Percentiles rank a stretch among this genome's conserved stretches.
Evolutionary conservation across 1,140 invertebrate species (phyloP).

Genomic region (Pteromalus puparum): DNA sequence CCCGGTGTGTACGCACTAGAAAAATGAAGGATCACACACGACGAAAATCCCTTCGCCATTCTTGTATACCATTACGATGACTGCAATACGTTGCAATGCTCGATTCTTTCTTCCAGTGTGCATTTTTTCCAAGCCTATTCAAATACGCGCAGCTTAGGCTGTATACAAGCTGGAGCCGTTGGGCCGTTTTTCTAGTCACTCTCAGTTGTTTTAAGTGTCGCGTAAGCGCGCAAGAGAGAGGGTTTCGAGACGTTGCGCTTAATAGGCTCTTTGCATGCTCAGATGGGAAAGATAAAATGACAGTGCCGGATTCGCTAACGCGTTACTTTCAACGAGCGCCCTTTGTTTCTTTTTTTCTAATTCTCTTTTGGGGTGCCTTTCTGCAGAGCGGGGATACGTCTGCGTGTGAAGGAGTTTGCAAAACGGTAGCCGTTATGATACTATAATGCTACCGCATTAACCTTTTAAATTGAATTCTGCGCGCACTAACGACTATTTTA

Average conservation of each 20-base stretch:
- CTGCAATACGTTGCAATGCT: not conserved
- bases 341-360: not conserved
- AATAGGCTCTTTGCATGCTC: no score
- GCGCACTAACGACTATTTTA: no score
- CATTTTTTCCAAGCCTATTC: not conserved
- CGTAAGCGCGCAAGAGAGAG: not conserved
- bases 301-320: not conserved
- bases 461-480: no score
- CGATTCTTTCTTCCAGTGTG: not conserved
- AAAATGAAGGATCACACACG: slow-evolving; percentile 17
- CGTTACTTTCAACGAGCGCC: not conserved
- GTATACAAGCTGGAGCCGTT: not conserved
- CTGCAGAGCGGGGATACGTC: no score
- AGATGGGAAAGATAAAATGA: not conserved
- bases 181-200: not conserved
- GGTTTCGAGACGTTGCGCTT: not conserved
- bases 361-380: no score
- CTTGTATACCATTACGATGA: not conserved
- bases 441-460: no score
- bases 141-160: not conserved
- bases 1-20: not conserved
- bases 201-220: not conserved
- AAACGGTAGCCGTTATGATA: no score
- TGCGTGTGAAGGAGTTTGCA: no score
- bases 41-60: slow-evolving; percentile 27